Percentiles rank a stretch among this genome's conserved stretches.
Evolutionary conservation across 2,888 invertebrate genomes (phyloP).

Genomic region (Melanotus villosus): DNA sequence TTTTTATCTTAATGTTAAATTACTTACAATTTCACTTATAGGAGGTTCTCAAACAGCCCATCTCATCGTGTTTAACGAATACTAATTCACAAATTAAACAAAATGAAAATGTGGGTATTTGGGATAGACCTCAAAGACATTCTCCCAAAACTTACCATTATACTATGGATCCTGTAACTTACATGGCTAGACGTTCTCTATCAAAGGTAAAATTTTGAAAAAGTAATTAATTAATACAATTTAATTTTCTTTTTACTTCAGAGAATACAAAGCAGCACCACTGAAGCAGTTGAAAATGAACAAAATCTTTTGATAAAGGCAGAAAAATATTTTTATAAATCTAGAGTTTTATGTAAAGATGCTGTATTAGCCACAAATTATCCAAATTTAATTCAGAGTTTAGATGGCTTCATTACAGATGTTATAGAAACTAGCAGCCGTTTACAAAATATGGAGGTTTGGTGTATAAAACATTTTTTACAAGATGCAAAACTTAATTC

Average conservation of each 20-base stretch:
- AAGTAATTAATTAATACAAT: not conserved
- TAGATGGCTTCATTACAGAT: conserved; percentile 78
- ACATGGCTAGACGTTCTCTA: conserved; percentile 57
- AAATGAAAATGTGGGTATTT: conserved; percentile 71
- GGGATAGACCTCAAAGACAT: conserved; percentile 74
- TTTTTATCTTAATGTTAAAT: too few species aligned
- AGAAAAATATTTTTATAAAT: conserved; percentile 70
- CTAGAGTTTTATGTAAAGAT: conserved; percentile 77
- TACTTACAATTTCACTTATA: conserved; percentile 60
- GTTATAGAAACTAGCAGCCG: conserved; percentile 79
- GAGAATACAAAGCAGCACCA: conserved; percentile 33
- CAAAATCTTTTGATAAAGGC: conserved; percentile 50
- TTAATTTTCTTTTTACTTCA: conserved; percentile 19
- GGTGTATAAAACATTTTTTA: conserved; percentile 11
- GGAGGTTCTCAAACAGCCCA: conserved; percentile 72
- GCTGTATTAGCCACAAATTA: conserved; percentile 73
- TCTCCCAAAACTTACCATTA: conserved; percentile 69
- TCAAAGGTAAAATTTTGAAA: conserved; percentile 51
- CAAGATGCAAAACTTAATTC: not conserved
- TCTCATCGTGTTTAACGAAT: conserved; percentile 66
- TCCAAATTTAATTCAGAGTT: conserved; percentile 73
- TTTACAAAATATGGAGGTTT: conserved; percentile 76
- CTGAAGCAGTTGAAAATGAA: conserved; percentile 12
- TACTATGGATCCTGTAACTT: conserved; percentile 63
- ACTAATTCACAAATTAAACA: conserved; percentile 58